Percentiles rank a stretch among this genome's conserved stretches.
Evolutionary conservation across 1,140 invertebrate genomes (phyloP).

Genomic region (Homarus americanus): DNA sequence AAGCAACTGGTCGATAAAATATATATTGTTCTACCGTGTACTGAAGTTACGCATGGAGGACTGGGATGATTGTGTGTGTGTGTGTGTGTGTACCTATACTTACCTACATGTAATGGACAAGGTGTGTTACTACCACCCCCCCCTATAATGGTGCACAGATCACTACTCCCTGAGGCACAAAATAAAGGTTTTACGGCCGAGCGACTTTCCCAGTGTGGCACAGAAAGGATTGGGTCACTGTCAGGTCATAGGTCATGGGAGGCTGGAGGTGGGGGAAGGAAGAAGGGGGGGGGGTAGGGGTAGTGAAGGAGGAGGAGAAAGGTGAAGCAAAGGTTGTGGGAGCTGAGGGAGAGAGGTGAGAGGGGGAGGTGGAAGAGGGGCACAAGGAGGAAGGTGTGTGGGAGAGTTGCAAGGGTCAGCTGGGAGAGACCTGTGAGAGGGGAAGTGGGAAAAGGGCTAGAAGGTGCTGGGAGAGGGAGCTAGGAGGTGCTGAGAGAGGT

Average conservation of each 20-base stretch:
- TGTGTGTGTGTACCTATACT: too few relatives aligned
- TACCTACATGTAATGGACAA: background rate
- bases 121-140: too few relatives aligned
- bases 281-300: conserved; percentile 16
- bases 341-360: conserved; percentile 24
- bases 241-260: conserved; percentile 55
- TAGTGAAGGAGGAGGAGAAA: conserved; percentile 1
- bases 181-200: too few relatives aligned
- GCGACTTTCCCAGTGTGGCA: conserved; percentile 43
- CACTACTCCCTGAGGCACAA: too few relatives aligned
- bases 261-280: conserved; percentile 50
- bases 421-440: conserved; percentile 12
- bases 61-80: too few relatives aligned
- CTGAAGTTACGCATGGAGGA: too few relatives aligned
- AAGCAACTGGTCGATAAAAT: too few relatives aligned
- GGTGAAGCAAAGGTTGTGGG: conserved; percentile 55
- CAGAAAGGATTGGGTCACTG: conserved; percentile 57
- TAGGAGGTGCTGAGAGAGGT: background rate
- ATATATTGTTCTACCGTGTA: too few relatives aligned
- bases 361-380: background rate
- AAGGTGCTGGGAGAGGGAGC: conserved; percentile 34
- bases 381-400: background rate
- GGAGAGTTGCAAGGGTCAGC: too few relatives aligned
- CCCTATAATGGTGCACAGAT: too few relatives aligned
- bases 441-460: conserved; percentile 21